A percentile compares a stretch with the other conserved stretches of the same genome.
These are phyloP conservation scores for Cataglyphis livida DNA, from an alignment of 2,888 invertebrate species.

Conservation along the genomic window DNA sequence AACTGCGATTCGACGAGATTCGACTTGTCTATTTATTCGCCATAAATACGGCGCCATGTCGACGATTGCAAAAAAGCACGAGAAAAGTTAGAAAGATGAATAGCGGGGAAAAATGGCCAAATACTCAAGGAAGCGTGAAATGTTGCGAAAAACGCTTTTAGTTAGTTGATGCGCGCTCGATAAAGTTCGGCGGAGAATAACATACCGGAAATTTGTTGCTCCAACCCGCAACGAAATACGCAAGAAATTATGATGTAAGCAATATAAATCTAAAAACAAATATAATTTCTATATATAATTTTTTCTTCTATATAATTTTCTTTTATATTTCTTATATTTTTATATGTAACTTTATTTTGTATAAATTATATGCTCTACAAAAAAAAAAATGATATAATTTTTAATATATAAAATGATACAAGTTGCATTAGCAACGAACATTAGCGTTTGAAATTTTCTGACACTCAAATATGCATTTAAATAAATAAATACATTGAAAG, in stretches of 20 bases:
- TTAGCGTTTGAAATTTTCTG: not conserved
- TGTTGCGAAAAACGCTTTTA: conserved; percentile 38
- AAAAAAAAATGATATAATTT: not conserved
- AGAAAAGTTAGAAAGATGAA: conserved; percentile 22
- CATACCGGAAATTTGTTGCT: conserved; percentile 1
- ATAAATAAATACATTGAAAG: not conserved
- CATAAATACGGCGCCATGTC: conserved; percentile 30
- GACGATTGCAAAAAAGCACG: conserved; percentile 15
- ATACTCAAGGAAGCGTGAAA: conserved; percentile 32
- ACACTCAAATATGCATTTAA: not conserved
- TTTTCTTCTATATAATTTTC: not conserved
- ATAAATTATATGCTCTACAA: not conserved
- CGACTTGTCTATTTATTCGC: not conserved
- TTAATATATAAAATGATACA: not conserved
- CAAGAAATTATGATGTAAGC: not conserved
- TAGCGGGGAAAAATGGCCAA: not conserved
- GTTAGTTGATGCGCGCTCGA: not conserved
- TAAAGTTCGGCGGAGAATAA: conserved; percentile 1
- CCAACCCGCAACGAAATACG: not conserved
- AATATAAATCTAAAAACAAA: not conserved
- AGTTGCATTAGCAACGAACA: not conserved
- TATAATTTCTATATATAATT: not conserved
- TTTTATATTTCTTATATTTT: not conserved
- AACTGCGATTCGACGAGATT: not conserved
- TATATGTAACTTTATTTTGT: not conserved